Base-by-base conservation (phyloP, 64 coral and sea anemone species). In the Acropora yongei region DNA sequence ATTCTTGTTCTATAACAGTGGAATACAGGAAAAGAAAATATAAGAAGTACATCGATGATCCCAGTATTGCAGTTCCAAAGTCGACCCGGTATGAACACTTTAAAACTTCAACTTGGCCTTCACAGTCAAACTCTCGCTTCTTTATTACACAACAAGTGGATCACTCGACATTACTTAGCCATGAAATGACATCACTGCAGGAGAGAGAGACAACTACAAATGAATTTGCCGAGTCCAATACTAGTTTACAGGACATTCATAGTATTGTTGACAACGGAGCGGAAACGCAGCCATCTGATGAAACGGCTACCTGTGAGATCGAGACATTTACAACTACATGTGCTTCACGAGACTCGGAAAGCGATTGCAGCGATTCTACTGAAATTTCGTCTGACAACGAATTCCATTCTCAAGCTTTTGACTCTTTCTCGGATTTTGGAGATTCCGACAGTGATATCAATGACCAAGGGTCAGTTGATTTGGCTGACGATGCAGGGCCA, bases 11-110 rank as follows among this genome's bases (percentile, higher is more conserved):
- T 68, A 7, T 18, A 68, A 68, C 12, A 19, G 63, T 16, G 17
- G 63, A 18, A 18, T 68, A 68, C 12, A 13, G 63, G 10, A 88
- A 76, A 75, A 47, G 5, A 88, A 88, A 50, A 30, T 88, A 88
- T 68, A 88, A 88, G 86, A 69, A 69, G 57, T 88, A 88, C 44
- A 20, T 50, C 53, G 58, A 88, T 49, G 55, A 88, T 76, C 86
- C 86, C 3, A 75, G 48, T 72, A 19, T 88, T 17, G 69, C 69
- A 75, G 63, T 88, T 51, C 86, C 86, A 88, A 88, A 48, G 51
- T 18, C 86, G 51, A 72, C 71, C 44, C 53, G 47, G 44, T 75
- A 74, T 76, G 63, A 88, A 2, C 69, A 19, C 47, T 55, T 47
- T 41, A 68, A 78, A 45, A 78, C 3, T 50, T 78, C 75, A 68